Evolutionary conservation across 1,140 invertebrate species (phyloP), one percentile per base, ranked within the genome.

Genomic region (Drosophila tropicalis): DNA sequence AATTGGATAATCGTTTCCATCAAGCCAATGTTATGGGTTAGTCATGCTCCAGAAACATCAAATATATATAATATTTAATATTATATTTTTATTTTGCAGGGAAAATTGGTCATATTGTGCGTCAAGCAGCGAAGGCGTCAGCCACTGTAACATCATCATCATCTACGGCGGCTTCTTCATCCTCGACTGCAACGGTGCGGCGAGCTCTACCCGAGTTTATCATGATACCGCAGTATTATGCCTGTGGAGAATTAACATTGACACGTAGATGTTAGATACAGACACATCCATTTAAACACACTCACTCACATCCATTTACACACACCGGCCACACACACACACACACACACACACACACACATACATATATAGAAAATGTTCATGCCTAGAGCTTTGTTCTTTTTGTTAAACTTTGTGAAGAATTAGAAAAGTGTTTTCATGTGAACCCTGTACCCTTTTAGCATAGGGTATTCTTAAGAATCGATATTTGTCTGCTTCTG

Each of bases 181-280:
- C 70, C 32, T 75, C 68, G 51, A 63, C 34, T 17, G 65, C 55
- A 12, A 62, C 79, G 54, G 61, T 67, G 61, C 86, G 75, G 15
- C 83, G 76, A 4, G 67, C 70, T 15, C 40, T 91, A 64, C 81
- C 90, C 17, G 90, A 91, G 54, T 79, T 75, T 69, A 70, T 91
- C 36, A 75, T 89, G 67, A 90, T 91, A 71, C 91, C 91, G 58
- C 91, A 91, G 85, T 91, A 91, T 90, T 91, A 91, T 74, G 73
- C 71, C 25, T 65, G 75, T 72, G 90, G 91, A 34, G 83, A 77
- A 76, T 67, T 91, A 58, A 91, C 66, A 58, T 72, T 91, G 57
- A 89, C 72, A 25, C 86, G 83, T 40, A 84, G 90, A 77, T 91
- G 79, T 70, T 90, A 74, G 17, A 29, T 39, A 36, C 36, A 34